Evolutionary conservation across 2,888 invertebrate genomes (phyloP).

Genomic region (Coenonympha glycerion): DNA sequence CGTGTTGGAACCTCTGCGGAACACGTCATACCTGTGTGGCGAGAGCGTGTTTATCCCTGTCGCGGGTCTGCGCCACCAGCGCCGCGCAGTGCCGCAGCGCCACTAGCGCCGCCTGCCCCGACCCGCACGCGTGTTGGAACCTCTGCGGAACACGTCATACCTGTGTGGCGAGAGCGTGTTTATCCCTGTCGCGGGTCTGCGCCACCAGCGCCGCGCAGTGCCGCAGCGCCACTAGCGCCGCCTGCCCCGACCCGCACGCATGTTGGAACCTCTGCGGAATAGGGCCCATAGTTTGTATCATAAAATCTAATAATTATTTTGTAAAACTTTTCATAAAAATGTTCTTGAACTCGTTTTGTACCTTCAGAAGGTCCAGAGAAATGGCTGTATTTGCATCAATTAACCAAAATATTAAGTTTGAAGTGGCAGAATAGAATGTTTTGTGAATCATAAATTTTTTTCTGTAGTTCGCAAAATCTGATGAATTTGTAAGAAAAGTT

Average conservation of each 20-base stretch:
- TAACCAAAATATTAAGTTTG: too few relatives aligned
- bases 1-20: constrained; percentile 70
- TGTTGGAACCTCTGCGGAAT: constrained; percentile 69
- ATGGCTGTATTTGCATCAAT: too few relatives aligned
- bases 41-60: constrained; percentile 65
- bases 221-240: constrained; percentile 73
- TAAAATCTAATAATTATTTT: too few relatives aligned
- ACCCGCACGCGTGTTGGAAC: constrained; percentile 74
- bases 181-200: constrained; percentile 78
- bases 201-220: constrained; percentile 79
- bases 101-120: constrained; percentile 74
- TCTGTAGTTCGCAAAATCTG: too few relatives aligned
- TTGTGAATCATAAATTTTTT: too few relatives aligned
- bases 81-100: constrained; percentile 79
- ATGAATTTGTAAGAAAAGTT: too few relatives aligned
- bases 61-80: constrained; percentile 78
- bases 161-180: constrained; percentile 53
- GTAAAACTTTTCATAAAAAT: too few relatives aligned
- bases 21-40: constrained; percentile 61
- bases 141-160: constrained; percentile 62
- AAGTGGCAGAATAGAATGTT: too few relatives aligned
- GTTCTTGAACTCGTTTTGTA: too few relatives aligned
- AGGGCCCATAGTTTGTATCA: too few relatives aligned
- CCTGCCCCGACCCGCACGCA: constrained; percentile 75
- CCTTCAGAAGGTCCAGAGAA: too few relatives aligned